phyloP scores from a whole-genome alignment of 2,888 invertebrate species.

The Cordilura impudica region DNA sequence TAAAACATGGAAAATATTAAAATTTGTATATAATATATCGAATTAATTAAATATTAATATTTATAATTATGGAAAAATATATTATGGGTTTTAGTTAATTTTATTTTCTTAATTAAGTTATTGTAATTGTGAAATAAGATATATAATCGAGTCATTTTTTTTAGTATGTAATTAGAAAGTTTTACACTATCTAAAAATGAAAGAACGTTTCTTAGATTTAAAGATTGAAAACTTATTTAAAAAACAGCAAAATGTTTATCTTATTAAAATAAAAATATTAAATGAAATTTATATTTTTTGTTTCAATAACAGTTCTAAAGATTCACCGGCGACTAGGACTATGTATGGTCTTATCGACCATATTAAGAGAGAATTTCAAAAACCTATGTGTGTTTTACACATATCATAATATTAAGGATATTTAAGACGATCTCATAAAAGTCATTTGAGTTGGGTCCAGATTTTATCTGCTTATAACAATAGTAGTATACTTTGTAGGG shows the following conservation, averaged over 20 bases:
- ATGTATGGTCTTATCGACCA: too few species aligned
- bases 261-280: conserved; percentile 43
- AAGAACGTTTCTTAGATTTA: conserved; percentile 35
- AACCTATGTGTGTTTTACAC: too few species aligned
- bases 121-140: background rate
- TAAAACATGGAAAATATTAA: background rate
- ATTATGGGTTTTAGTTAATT: background rate
- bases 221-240: conserved; percentile 41
- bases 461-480: too few species aligned
- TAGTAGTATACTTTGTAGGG: too few species aligned
- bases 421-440: too few species aligned
- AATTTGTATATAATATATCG: background rate
- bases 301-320: too few species aligned
- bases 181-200: conserved; percentile 31
- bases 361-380: too few species aligned
- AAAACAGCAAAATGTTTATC: conserved; percentile 29
- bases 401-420: too few species aligned
- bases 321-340: too few species aligned
- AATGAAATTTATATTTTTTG: background rate
- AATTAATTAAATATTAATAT: background rate
- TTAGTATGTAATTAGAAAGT: conserved; percentile 31
- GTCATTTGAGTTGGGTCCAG: too few species aligned
- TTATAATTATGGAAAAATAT: background rate
- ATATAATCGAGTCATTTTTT: conserved; percentile 48
- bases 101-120: background rate